phyloP scores from a whole-genome alignment of 2,113 vertebrate species.

The Astatotilapia flaviijosephi region DNA sequence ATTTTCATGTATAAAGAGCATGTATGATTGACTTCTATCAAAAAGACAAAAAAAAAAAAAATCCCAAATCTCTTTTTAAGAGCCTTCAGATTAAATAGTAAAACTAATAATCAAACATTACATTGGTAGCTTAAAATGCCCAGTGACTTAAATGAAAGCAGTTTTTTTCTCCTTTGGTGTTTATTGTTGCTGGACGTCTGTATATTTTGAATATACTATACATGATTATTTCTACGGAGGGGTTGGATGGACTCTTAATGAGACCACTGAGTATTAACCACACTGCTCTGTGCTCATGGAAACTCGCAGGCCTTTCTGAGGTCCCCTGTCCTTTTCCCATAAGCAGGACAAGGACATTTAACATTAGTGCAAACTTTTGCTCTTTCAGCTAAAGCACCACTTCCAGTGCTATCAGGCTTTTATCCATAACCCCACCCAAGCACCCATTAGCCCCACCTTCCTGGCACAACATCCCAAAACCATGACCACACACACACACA shows the following conservation, averaged over 20 bases:
- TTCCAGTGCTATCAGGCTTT: slow-evolving; percentile 79
- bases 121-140: slow-evolving; percentile 56
- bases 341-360: slow-evolving; percentile 71
- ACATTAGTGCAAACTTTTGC: slow-evolving; percentile 80
- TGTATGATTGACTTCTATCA: not conserved
- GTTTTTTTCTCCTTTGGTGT: slow-evolving; percentile 65
- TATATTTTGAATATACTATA: slow-evolving; percentile 47
- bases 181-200: slow-evolving; percentile 45
- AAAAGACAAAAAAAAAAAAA: not conserved
- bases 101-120: slow-evolving; percentile 36
- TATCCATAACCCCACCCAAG: slow-evolving; percentile 60
- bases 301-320: slow-evolving; percentile 65
- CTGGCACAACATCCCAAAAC: slow-evolving; percentile 57
- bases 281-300: slow-evolving; percentile 57
- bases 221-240: slow-evolving; percentile 41
- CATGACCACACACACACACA: not conserved
- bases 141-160: slow-evolving; percentile 31
- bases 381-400: slow-evolving; percentile 76
- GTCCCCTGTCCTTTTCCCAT: slow-evolving; percentile 60
- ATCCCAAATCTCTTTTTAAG: slow-evolving; percentile 43
- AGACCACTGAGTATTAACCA: slow-evolving; percentile 49
- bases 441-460: slow-evolving; percentile 50
- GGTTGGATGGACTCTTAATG: slow-evolving; percentile 51
- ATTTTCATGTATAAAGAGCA: slow-evolving; percentile 13
- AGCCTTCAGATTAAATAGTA: slow-evolving; percentile 31